Evolutionary conservation across 2,888 invertebrate species (phyloP), one percentile per base, ranked within the genome.

Genomic region (Standfussiana lucernea): DNA sequence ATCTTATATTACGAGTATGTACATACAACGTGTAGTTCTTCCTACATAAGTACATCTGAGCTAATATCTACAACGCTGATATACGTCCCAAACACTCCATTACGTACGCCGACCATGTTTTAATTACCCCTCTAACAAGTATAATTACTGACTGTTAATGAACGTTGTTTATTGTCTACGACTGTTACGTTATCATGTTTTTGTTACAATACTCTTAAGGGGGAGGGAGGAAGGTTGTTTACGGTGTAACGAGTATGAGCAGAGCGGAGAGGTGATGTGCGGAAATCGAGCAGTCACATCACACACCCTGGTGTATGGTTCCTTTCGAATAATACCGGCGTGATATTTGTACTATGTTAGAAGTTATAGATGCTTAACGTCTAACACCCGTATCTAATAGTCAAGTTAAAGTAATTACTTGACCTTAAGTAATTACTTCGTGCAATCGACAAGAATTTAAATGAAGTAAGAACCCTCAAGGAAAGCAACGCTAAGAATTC

Each of bases 121-220:
- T 83, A 79, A 82, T 82, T 67, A 79, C 70, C 40, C 18, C 61
- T 67, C 18, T 53, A 83, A 70, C 79, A 64, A 82, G 59, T 65
- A 83, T 80, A 71, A 84, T 78, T 66, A 66, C 84, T 32, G 56
- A 35, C 66, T 75, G 64, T 65, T 75, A 81, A 81, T 78, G 50
- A 78, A 62, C 75, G 32, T 73, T 83, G 75, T 82, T 73, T 74
- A 79, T 56, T 28, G 70, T 64, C 24, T 74, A 47, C 67, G 47
- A 67, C 45, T 73, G 61, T 56, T 67, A 53, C 81, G 62, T 59
- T 65, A 64, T 71, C 68, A 74, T 68, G 37, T 62, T 47, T 59
- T 65, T 18, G 32, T 37, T 70, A 40, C 62, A 47, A 59, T 72
- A 42, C 32, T 81, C 40, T 81, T 24, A 45, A 3, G 28, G 4